Evolutionary conservation across 1,140 invertebrate species (phyloP).

Genomic region (Magallana angulata): DNA sequence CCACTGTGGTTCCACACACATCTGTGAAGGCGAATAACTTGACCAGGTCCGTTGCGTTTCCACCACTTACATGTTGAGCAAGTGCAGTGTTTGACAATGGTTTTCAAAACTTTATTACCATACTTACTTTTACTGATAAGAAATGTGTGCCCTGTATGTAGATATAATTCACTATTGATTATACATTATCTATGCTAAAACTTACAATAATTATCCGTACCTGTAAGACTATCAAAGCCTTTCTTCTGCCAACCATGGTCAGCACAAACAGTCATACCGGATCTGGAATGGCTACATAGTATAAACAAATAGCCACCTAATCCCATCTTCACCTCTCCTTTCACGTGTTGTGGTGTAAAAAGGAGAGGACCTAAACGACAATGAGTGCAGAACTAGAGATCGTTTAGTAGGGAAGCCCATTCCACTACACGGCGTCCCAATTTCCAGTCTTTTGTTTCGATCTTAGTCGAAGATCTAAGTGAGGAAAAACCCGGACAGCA

Average conservation of each 20-base stretch:
- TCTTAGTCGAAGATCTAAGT: background rate
- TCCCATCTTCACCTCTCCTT: slow-evolving; percentile 8
- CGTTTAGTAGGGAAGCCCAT: background rate
- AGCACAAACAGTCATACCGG: slow-evolving; percentile 37
- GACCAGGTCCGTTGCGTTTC: slow-evolving; percentile 33
- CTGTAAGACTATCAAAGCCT: slow-evolving; percentile 48
- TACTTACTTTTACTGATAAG: background rate
- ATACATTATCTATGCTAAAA: background rate
- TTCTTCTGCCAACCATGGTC: slow-evolving; percentile 49
- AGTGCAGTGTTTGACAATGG: background rate
- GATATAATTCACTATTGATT: background rate
- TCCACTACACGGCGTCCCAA: background rate
- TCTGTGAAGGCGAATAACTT: slow-evolving; percentile 23
- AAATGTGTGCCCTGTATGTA: background rate
- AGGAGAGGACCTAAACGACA: background rate
- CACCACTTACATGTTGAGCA: slow-evolving; percentile 41
- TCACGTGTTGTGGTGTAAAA: background rate
- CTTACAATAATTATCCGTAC: background rate
- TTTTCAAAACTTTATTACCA: background rate
- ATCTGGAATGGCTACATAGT: background rate
- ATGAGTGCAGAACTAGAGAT: background rate
- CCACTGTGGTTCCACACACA: slow-evolving; percentile 52
- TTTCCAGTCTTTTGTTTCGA: background rate
- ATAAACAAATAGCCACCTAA: slow-evolving; percentile 9
- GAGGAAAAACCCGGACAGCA: background rate